Evolutionary conservation across 2,113 vertebrate genomes (phyloP), one percentile per base, ranked within the genome.

Genomic region (rabbit (Oryctolagus cuniculus)): DNA sequence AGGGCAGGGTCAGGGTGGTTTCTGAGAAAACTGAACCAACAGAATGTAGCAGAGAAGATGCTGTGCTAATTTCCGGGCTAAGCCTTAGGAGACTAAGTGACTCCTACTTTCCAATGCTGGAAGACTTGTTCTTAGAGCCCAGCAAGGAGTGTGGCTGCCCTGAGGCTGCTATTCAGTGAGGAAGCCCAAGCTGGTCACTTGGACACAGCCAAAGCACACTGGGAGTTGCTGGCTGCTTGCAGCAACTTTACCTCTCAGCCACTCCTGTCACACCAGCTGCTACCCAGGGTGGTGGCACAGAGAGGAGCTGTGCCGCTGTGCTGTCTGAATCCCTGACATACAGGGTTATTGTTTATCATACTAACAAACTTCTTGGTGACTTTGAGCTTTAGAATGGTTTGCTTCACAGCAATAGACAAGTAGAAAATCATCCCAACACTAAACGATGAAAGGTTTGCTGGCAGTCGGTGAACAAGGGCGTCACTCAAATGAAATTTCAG

Each of bases 401-500:
- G 34, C 73, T 90, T 93, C 49, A 74, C 8, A 89, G 67, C 31
- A 64, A 92, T 9, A 78, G 34, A 31, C 69, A 96, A 75, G 16
- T 53, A 5, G 72, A 74, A 91, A 95, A 92, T 51, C 91, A 90
- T 55, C 44, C 51, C 87, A 75, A 92, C 49, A 77, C 58, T 31
- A 92, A 94, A 89, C 77, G 72, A 77, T 73, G 90, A 96, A 94
- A 93, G 0, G 5, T 19, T 29, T 86, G 31, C 85, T 36, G 34
- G 51, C 31, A 67, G 75, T 87, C 80, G 82, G 87, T 31, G 38
- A 93, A 93, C 89, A 9, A 89, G 27, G 74, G 70, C n/a, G 17
- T 74, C 73, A 93, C 58, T 88, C 86, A 96, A 88, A 81, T 91
- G 55, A 93, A 91, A 95, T 93, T 74, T 94, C 53, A 96, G 79